Evolutionary conservation across 2,888 invertebrate genomes (phyloP).

Genomic region (Synanthedon vespiformis): DNA sequence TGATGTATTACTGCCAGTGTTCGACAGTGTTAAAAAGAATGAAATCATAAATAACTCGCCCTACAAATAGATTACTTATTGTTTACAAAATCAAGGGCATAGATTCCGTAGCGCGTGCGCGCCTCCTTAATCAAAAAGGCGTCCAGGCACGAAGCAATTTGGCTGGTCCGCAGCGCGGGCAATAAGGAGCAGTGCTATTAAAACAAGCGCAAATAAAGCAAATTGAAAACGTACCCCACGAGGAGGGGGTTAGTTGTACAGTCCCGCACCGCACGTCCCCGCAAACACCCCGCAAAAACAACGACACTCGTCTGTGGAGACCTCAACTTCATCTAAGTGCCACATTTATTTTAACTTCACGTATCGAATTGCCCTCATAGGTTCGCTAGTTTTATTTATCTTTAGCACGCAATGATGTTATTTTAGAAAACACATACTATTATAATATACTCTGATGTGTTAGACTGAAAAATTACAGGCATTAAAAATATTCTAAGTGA

Average conservation of each 20-base stretch:
- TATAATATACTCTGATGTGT: too few relatives aligned
- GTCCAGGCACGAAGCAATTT: constrained; percentile 66
- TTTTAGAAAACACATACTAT: too few relatives aligned
- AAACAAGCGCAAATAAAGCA: constrained; percentile 69
- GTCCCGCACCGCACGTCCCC: constrained; percentile 16
- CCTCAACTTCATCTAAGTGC: constrained; percentile 30
- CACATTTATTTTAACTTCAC: constrained; percentile 17
- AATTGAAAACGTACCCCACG: constrained; percentile 56
- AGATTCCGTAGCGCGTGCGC: constrained; percentile 18
- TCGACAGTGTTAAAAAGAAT: too few relatives aligned
- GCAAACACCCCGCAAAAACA: constrained; percentile 43
- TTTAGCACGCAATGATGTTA: too few relatives aligned
- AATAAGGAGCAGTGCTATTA: constrained; percentile 67
- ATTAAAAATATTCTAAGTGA: too few relatives aligned
- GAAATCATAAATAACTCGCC: too few relatives aligned
- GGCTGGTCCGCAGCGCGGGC: constrained; percentile 52
- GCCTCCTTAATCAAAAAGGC: constrained; percentile 61
- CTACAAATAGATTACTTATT: too few relatives aligned
- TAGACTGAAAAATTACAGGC: too few relatives aligned
- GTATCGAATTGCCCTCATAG: background rate
- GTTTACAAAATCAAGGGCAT: background rate
- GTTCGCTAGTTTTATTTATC: too few relatives aligned
- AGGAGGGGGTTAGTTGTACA: constrained; percentile 35
- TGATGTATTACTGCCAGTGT: too few relatives aligned
- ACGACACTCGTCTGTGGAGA: constrained; percentile 28